Base-by-base conservation (phyloP, 2,113 vertebrate genomes). In the Pelecanus crispus region DNA sequence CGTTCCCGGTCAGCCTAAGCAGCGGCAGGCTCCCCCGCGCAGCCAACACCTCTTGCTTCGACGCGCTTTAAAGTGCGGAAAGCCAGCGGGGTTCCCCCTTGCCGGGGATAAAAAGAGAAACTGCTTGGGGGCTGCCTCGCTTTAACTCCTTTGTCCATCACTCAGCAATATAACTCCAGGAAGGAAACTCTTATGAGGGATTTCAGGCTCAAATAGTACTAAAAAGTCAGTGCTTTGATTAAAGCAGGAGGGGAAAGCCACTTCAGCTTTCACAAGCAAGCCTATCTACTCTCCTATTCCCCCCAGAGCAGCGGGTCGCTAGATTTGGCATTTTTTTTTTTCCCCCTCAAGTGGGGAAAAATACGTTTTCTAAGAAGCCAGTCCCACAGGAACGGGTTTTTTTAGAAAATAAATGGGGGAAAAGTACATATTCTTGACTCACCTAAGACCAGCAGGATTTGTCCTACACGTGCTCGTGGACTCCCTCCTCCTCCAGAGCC, bases 401-500 rank as follows among this genome's bases (percentile, higher is more conserved):
- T 31, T 25, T 14, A 4, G 6, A 5, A 32, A 17, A 18, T 3
- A 38, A 14, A 6, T 1, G 5, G 7, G 24, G 25, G 21, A 31
- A 31, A 74, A 80, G 31, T 10, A 7, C 1, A 0, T 4, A 6
- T 49, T 80, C 15, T 47, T 56, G 44, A 95, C 96, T 97, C 89
- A 97, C 96, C 95, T 13, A 20, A 66, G 36, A 45, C 29, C 92
- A 92, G 70, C 71, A 38, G 86, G 67, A 47, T 42, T 29, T 73
- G n/a, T 94, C 75, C 86, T 53, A n/a, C 79, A 24, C 3, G 0
- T 11, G 45, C 0, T 7, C 10, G 1, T 1, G 28, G 45, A 55
- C 14, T 73, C 28, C 50, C 5, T 15, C 72, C 55, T 86, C 67
- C 59, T 86, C 50, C 77, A 71, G 77, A 75, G 83, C 58, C 67